Evolutionary conservation across 1,140 invertebrate species (phyloP), one percentile per base, ranked within the genome.

Genomic region (Drosophila pachea): DNA sequence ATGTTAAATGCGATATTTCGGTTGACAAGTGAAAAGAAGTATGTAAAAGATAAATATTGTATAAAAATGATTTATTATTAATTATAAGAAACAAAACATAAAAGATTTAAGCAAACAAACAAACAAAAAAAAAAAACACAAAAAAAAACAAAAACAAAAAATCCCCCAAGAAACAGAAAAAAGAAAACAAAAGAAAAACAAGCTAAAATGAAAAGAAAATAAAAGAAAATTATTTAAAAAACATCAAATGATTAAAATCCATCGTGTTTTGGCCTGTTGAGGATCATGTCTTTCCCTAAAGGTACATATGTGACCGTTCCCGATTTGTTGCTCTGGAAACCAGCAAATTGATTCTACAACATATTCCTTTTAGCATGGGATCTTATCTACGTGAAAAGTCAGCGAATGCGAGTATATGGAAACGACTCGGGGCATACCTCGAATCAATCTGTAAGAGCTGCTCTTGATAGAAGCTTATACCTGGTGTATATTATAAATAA

Each of bases 1-100:
- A 50, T 69, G 71, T 56, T 74, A 52, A 52, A 63, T 52, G 40
- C 72, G 45, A 43, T 65, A 73, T 70, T 73, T 81, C 62, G 48
- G 59, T 72, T 64, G 60, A 68, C 11, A 66, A 58, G 59, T 58
- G 38, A 77, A 38, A 70, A 55, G 35, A 61, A 74, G 62, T 59
- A 74, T 60, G 71, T 67, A 73, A 73, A 56, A 77, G 54, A 84
- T 67, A 75, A 83, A 84, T 76, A 83, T 79, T 83, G 79, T 84
- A 83, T 84, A 83, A 83, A 78, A 81, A 83, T 84, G 76, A 78
- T 83, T 83, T 84, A 83, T 83, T 84, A 82, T 65, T 76, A 84
- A 86, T 70, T 79, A 79, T 83, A 83, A 83, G 76, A 67, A 79
- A 65, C 47, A 78, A 63, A 75, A 59, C 50, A 74, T 71, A 68